These are phyloP conservation scores for Hetaerina titia DNA, from an alignment of 2,888 invertebrate species.

Conservation along the genomic window DNA sequence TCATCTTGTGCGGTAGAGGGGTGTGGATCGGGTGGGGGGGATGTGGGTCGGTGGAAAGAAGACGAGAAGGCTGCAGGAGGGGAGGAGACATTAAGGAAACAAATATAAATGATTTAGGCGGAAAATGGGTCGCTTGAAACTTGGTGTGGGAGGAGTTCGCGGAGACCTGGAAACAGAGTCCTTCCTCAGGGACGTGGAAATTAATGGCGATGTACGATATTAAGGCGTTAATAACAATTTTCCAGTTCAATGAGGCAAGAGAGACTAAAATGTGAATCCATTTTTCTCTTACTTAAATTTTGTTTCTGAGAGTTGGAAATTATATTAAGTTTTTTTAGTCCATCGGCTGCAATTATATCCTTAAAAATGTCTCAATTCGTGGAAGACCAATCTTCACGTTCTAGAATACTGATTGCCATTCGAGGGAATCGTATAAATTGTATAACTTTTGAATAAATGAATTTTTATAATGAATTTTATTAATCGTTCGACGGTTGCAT, in stretches of 20 bases:
- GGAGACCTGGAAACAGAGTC: not conserved
- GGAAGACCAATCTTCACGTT: too few relatives aligned
- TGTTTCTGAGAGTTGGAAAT: too few relatives aligned
- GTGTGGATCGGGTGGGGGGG: not conserved
- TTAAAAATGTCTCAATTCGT: too few relatives aligned
- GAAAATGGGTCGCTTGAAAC: conserved; percentile 43
- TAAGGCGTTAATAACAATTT: not conserved
- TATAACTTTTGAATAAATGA: too few relatives aligned
- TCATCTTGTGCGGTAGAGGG: not conserved
- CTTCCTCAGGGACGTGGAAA: not conserved
- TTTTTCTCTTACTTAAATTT: not conserved
- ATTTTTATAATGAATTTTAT: too few relatives aligned
- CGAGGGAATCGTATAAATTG: too few relatives aligned
- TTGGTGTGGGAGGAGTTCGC: not conserved
- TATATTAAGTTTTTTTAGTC: too few relatives aligned
- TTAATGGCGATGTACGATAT: not conserved
- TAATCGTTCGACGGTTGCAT: too few relatives aligned
- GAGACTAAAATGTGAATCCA: too few relatives aligned
- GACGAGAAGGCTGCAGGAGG: not conserved
- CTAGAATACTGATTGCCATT: too few relatives aligned
- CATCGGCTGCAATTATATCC: too few relatives aligned
- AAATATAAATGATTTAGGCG: conserved; percentile 29
- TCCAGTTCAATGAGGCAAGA: not conserved
- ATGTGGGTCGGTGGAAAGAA: not conserved
- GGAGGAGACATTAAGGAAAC: conserved; percentile 30